Percentiles rank a stretch among this genome's conserved stretches.
These are phyloP conservation scores for Pangasianodon gigas DNA, from an alignment of 2,113 vertebrate genomes.

Conservation along the genomic window DNA sequence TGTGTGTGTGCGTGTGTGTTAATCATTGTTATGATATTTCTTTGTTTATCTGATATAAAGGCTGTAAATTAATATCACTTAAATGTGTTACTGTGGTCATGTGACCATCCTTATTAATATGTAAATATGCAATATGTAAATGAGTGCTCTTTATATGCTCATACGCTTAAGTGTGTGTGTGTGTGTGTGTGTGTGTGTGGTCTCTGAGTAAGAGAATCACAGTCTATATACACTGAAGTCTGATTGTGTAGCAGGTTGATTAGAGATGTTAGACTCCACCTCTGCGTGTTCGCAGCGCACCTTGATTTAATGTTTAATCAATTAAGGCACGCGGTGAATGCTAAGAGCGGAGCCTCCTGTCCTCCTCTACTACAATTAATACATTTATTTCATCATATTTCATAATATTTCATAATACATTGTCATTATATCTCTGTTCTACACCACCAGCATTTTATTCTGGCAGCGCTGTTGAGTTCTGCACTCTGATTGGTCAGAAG, in stretches of 20 bases:
- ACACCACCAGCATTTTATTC: not conserved
- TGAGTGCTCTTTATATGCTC: not conserved
- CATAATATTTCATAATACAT: not conserved
- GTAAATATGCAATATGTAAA: not conserved
- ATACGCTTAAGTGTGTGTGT: not conserved
- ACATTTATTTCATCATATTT: not conserved
- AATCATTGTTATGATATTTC: not conserved
- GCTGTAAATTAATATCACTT: not conserved
- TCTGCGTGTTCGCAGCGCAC: constrained; percentile 1
- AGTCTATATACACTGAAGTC: not conserved
- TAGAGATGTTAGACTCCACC: not conserved
- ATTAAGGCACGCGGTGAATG: constrained; percentile 99
- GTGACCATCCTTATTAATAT: not conserved
- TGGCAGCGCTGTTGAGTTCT: not conserved
- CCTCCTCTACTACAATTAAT: not conserved
- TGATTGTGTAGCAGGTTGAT: not conserved
- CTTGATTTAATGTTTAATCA: constrained; percentile 61
- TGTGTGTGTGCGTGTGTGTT: not conserved
- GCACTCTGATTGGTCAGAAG: too few relatives aligned
- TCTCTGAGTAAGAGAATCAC: not conserved
- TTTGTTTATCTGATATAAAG: not conserved
- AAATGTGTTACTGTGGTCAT: not conserved
- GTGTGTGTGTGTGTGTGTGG: not conserved
- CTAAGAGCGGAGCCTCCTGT: constrained; percentile 86
- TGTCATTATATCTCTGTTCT: not conserved